phyloP scores from a whole-genome alignment of 2,113 vertebrate genomes.

The Ginglymostoma cirratum region DNA sequence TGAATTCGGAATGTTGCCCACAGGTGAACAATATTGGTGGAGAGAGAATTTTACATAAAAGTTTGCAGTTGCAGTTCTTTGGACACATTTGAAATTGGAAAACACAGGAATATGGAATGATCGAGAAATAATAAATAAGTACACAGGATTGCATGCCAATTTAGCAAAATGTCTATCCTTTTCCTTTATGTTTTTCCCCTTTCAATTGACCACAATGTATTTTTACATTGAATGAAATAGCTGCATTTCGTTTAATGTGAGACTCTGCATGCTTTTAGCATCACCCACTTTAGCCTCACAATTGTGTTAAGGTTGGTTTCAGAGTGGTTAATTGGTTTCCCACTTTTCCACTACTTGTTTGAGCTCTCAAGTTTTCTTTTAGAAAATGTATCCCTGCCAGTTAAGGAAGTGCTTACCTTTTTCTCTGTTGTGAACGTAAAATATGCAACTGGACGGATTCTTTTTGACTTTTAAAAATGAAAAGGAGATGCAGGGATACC shows the following conservation, averaged over 20 bases:
- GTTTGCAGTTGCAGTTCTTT: not conserved
- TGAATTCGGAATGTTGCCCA: not conserved
- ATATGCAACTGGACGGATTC: no score
- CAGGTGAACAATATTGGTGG: not conserved
- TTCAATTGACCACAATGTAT: not conserved
- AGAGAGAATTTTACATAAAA: not conserved
- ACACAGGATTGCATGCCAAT: not conserved
- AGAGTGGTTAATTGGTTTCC: no score
- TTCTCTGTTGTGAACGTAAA: no score
- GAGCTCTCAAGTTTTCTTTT: no score
- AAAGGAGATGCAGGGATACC: no score
- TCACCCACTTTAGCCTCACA: not conserved
- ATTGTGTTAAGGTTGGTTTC: no score
- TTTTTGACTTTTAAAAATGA: no score
- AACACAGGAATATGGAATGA: not conserved
- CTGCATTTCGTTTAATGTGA: not conserved
- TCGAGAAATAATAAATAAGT: not conserved
- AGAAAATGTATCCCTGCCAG: no score
- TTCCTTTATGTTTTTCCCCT: not conserved
- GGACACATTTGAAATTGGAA: not conserved
- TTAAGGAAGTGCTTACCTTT: no score
- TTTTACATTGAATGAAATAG: not conserved
- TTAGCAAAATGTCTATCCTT: not conserved
- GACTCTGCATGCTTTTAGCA: slow-evolving; percentile 3
- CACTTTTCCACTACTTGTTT: no score